Evolutionary conservation across 2,113 vertebrate species (phyloP).

Genomic region (Scophthalmus maximus): DNA sequence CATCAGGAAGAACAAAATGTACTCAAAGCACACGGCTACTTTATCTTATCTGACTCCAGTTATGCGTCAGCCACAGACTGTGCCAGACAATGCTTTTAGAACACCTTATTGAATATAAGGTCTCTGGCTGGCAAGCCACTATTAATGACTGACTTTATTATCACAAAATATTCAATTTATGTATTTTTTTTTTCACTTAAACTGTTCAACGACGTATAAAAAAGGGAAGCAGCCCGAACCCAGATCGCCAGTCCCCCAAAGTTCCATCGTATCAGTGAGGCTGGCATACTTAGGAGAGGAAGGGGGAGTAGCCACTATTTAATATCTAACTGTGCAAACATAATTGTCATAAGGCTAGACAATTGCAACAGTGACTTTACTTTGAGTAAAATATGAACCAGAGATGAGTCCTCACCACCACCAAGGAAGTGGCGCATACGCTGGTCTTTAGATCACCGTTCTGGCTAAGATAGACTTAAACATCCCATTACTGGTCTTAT

Average conservation of each 20-base stretch:
- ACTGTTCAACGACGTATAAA: too few species aligned
- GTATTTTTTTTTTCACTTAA: background rate
- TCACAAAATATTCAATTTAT: background rate
- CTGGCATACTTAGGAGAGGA: background rate
- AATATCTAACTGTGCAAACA: background rate
- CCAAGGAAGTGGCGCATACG: too few species aligned
- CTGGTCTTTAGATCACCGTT: background rate
- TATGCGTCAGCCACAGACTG: too few species aligned
- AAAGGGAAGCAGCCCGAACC: background rate
- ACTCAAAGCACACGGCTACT: conserved; percentile 5
- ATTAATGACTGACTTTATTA: conserved; percentile 3
- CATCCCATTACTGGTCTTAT: background rate
- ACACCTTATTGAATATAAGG: background rate
- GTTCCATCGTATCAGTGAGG: background rate
- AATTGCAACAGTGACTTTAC: too few species aligned
- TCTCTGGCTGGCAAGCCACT: background rate
- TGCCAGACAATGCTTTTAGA: conserved; percentile 7
- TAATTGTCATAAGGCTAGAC: too few species aligned
- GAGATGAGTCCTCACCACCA: too few species aligned
- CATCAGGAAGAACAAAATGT: background rate
- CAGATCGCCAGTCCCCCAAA: background rate
- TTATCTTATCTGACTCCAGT: conserved; percentile 5
- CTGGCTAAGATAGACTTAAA: background rate
- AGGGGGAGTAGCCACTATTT: background rate
- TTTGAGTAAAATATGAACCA: too few species aligned